Conservation (phyloP, 2,888 invertebrate genomes). For the Archips xylosteana region DNA sequence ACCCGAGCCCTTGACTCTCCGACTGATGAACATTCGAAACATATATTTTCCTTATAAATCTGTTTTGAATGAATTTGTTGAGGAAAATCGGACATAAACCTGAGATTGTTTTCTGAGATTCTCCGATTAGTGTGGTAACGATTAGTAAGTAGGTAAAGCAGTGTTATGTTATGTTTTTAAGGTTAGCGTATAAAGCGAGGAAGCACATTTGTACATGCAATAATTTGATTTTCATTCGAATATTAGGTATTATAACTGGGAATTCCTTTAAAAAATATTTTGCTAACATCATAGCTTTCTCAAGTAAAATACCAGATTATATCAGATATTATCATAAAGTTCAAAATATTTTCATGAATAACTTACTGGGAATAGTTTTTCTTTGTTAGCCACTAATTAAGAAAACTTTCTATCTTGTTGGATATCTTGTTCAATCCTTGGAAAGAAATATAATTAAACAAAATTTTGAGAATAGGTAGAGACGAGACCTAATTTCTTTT, state of each 20-base stretch:
- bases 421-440: neutral
- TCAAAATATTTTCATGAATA: neutral
- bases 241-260: too few relatives aligned
- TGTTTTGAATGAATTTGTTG: neutral
- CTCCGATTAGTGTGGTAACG: neutral
- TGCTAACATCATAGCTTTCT: too few relatives aligned
- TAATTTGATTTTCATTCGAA: too few relatives aligned
- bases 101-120: neutral
- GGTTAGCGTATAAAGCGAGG: too few relatives aligned
- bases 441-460: neutral
- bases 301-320: too few relatives aligned
- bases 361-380: too few relatives aligned
- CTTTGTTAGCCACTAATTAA: slow-evolving; percentile 2
- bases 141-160: too few relatives aligned
- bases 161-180: too few relatives aligned
- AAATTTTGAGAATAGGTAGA: too few relatives aligned
- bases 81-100: neutral
- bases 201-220: too few relatives aligned
- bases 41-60: slow-evolving; percentile 21
- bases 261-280: too few relatives aligned
- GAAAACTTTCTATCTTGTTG: neutral
- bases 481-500: too few relatives aligned
- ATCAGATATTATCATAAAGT: neutral
- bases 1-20: slow-evolving; percentile 60
- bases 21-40: slow-evolving; percentile 40